Percentiles rank a stretch among this genome's conserved stretches.
Evolutionary conservation across 1,140 invertebrate genomes (phyloP).

Genomic region (Bombus confusus): DNA sequence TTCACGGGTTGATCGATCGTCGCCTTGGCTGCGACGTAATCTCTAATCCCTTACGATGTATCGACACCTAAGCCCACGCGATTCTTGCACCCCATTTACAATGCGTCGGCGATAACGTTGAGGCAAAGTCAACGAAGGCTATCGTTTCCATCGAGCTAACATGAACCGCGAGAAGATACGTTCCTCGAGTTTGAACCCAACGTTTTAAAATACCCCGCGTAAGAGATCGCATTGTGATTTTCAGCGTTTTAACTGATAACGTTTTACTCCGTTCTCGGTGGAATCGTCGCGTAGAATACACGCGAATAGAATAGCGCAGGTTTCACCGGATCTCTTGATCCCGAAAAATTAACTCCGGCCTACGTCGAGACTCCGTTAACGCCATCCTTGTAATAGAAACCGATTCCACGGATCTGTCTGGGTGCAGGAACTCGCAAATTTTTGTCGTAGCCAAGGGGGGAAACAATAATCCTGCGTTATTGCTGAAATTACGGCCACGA

Average conservation of each 20-base stretch:
- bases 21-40: not conserved
- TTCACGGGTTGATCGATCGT: conserved; percentile 58
- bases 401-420: not conserved
- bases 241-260: too few relatives aligned
- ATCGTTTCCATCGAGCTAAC: not conserved
- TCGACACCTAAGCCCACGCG: not conserved
- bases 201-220: not conserved
- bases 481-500: conserved; percentile 11
- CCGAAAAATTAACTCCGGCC: conserved; percentile 34
- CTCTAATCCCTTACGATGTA: conserved; percentile 3
- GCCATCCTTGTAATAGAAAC: not conserved
- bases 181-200: too few relatives aligned
- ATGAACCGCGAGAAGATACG: not conserved
- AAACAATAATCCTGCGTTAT: conserved; percentile 33
- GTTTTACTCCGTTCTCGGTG: not conserved
- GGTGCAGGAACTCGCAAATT: conserved; percentile 6
- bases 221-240: too few relatives aligned
- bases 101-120: not conserved
- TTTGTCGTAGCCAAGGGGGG: not conserved
- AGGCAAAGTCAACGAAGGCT: not conserved
- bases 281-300: not conserved
- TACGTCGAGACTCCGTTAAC: not conserved
- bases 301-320: not conserved
- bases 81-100: not conserved
- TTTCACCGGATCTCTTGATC: not conserved